phyloP scores from a whole-genome alignment of 2,888 invertebrate genomes.

The Spilarctia lutea region DNA sequence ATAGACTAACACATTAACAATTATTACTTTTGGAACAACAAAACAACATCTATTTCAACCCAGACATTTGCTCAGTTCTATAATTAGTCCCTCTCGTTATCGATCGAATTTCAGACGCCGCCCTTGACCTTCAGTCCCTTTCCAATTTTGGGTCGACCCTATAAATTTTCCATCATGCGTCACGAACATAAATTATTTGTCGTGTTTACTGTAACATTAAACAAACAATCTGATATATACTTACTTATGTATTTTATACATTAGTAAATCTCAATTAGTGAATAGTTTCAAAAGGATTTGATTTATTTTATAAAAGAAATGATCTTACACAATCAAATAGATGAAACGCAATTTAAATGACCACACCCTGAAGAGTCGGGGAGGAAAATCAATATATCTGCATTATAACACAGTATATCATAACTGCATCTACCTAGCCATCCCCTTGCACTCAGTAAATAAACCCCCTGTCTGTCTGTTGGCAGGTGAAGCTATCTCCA shows the following conservation, averaged over 20 bases:
- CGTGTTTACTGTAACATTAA: too few species aligned
- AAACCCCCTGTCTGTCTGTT: background rate
- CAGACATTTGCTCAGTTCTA: too few species aligned
- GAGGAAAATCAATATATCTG: background rate
- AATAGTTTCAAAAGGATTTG: background rate
- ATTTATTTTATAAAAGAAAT: background rate
- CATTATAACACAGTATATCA: background rate
- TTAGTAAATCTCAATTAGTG: background rate
- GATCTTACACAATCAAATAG: background rate
- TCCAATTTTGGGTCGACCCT: too few species aligned
- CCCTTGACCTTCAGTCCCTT: too few species aligned
- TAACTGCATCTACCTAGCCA: background rate
- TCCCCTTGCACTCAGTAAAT: conserved; percentile 1
- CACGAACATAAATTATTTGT: too few species aligned
- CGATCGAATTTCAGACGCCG: too few species aligned
- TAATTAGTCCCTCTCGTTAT: too few species aligned
- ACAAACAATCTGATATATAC: too few species aligned
- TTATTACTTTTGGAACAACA: too few species aligned
- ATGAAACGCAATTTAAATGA: background rate
- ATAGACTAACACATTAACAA: background rate
- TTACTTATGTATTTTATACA: background rate
- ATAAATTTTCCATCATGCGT: too few species aligned
- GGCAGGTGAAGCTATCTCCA: background rate
- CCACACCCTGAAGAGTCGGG: background rate
- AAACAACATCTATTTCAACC: too few species aligned